phyloP scores from a whole-genome alignment of 2,797 vertebrate genomes.

The Capromys pilorides region DNA sequence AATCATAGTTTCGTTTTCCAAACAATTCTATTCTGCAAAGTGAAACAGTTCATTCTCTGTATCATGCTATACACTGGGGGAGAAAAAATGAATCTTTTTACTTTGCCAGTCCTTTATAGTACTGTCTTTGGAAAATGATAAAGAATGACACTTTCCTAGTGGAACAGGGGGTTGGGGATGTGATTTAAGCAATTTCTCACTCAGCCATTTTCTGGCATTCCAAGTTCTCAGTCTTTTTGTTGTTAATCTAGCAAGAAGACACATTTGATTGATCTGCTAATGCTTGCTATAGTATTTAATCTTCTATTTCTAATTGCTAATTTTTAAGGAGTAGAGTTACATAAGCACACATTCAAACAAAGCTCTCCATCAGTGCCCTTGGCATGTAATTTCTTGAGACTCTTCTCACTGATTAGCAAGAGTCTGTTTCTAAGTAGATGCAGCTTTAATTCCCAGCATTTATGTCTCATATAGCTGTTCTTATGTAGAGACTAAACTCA shows the following conservation, averaged over 20 bases:
- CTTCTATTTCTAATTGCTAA: background rate
- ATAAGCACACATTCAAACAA: background rate
- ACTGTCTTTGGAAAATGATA: background rate
- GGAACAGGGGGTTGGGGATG: background rate
- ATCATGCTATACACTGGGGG: background rate
- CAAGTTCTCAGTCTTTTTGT: conserved; percentile 13
- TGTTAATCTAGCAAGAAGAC: conserved; percentile 39
- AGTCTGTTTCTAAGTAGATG: conserved; percentile 1
- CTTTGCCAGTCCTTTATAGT: conserved; percentile 30
- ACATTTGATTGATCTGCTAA: background rate
- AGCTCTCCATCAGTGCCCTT: background rate
- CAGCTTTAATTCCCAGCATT: background rate
- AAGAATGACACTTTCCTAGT: background rate
- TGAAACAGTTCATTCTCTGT: background rate
- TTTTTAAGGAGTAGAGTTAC: background rate
- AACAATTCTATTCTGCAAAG: background rate
- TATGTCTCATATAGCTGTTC: background rate
- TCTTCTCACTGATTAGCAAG: conserved; percentile 15
- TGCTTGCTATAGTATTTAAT: background rate
- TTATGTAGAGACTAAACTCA: background rate
- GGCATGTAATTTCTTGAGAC: background rate
- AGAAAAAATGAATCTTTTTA: background rate
- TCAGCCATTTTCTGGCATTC: conserved; percentile 12
- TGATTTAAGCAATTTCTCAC: background rate
- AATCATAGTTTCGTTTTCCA: background rate